Evolutionary conservation across 2,888 invertebrate genomes (phyloP), one percentile per base, ranked within the genome.

Genomic region (Eulithis testata): DNA sequence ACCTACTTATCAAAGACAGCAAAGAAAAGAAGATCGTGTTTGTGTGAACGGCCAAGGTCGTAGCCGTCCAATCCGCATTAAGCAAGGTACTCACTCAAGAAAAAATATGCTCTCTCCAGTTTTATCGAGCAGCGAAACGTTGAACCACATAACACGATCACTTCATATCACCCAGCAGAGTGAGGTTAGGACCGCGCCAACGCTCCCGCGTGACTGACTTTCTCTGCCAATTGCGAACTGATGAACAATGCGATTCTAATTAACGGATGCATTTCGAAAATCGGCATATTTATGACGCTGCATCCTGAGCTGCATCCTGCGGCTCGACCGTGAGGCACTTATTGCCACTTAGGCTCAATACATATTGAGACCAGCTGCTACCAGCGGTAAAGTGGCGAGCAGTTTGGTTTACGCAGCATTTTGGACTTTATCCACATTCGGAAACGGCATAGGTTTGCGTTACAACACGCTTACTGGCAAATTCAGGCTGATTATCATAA

Each of bases 181-280:
- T 69, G 68, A 69, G 66, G 69, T 56, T 66, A 70, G 57, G 52
- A 54, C 49, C 60, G 44, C 40, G 21, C 49, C 52, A 47, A 45
- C 50, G 52, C 63, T 43, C 51, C 45, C 65, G 61, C 54, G 65
- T 44, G 70, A 56, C 73, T 65, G 66, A 65, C 72, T 69, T 69
- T 71, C 73, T 69, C 69, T 66, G 58, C 54, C 60, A 71, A 74
- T 74, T 66, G 67, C 55, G n/a, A 44, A 44, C 55, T 27, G 21
- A 27, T 44, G 43, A 77, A 80, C 80, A 61, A 14, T 54, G 47
- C 50, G 27, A 51, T 21, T 12, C n/a, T 64, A 85, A 88, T 84
- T 79, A 75, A 74, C 81, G 89, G 89, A 89, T 85, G 75, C 73
- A 78, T 87, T 85, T 84, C 80, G 86, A 84, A 89, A 88, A 86